Evolutionary conservation across 2,888 invertebrate genomes (phyloP), one percentile per base, ranked within the genome.

Genomic region (Gari tellinella): DNA sequence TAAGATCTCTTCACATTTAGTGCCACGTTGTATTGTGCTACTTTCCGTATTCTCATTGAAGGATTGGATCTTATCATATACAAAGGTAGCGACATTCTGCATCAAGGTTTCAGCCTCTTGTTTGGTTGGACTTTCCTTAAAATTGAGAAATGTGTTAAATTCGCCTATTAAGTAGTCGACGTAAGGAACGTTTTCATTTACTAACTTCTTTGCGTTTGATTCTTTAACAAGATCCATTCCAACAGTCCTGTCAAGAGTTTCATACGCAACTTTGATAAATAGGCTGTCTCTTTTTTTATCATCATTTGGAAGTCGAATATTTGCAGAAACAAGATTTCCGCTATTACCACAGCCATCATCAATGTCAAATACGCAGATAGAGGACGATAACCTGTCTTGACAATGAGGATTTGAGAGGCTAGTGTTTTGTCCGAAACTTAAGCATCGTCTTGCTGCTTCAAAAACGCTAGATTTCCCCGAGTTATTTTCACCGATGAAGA

Each of bases 401-500:
- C 51, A 23, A n/a, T 51, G 41, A 17, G 49, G n/a, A 5, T 26
- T 31, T 15, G 61, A 61, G 7, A 43, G n/a, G 0, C 51, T 49
- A 26, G 15, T 40, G 17, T 40, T 51, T 21, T 43, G 49, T 2
- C 51, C 38, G 2, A 43, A 25, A 19, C 61, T 61, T 31, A 61
- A 25, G 26, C 61, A 61, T 15, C 61, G 51, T 25, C 61, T 43
- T 7, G 46, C 25, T 0, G 43, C 43, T 43, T 62, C 53, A 31
- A 62, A 62, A 41, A 53, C 17, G 8, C 53, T 25, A 8, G 41
- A 40, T 8, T 62, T 62, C 8, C 62, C 53, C 0, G 62, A 53
- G 19, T 17, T 23, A 21, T 62, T 64, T 48, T 40, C 19, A 12
- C 63, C 55, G 12, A 64, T 38, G 21, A 64, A 64, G n/a, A 55